Evolutionary conservation across 2,113 vertebrate species (phyloP).

Genomic region (Cottus gobio): DNA sequence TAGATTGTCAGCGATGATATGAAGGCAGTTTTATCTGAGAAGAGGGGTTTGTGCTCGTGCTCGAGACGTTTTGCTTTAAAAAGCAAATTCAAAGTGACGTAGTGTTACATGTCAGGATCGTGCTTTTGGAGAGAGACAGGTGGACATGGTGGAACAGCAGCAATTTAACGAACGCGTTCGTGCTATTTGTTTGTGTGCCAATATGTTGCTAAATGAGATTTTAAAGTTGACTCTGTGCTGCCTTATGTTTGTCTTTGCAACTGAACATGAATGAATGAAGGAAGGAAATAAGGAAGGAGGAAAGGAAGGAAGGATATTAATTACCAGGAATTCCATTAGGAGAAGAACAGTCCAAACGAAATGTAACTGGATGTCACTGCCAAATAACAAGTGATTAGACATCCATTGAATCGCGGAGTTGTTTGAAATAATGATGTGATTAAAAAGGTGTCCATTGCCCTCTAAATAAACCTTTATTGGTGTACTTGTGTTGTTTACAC

Average conservation of each 20-base stretch:
- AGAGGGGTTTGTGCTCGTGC: background rate
- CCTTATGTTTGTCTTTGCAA: constrained; percentile 42
- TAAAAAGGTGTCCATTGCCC: background rate
- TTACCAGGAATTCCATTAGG: constrained; percentile 48
- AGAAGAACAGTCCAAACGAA: constrained; percentile 21
- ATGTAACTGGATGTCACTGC: constrained; percentile 26
- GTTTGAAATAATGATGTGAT: constrained; percentile 26
- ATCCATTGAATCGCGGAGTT: constrained; percentile 21
- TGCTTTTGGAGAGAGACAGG: constrained; percentile 37
- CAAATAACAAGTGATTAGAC: constrained; percentile 30
- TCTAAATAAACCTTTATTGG: background rate
- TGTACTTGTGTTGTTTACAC: constrained; percentile 26
- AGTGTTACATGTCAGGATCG: background rate
- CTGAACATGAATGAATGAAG: constrained; percentile 61
- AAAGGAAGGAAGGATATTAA: constrained; percentile 36
- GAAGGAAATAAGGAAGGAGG: background rate
- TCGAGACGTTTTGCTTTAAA: background rate
- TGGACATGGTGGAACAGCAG: constrained; percentile 9
- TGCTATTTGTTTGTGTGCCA: background rate
- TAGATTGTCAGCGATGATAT: constrained; percentile 50
- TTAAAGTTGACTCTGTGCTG: constrained; percentile 12
- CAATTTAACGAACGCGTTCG: background rate
- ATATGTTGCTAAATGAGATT: constrained; percentile 35
- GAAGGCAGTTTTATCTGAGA: constrained; percentile 11
- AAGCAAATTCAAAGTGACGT: constrained; percentile 37